These are phyloP conservation scores for Pogonocherus hispidulus DNA, from an alignment of 2,888 invertebrate species.

Conservation along the genomic window DNA sequence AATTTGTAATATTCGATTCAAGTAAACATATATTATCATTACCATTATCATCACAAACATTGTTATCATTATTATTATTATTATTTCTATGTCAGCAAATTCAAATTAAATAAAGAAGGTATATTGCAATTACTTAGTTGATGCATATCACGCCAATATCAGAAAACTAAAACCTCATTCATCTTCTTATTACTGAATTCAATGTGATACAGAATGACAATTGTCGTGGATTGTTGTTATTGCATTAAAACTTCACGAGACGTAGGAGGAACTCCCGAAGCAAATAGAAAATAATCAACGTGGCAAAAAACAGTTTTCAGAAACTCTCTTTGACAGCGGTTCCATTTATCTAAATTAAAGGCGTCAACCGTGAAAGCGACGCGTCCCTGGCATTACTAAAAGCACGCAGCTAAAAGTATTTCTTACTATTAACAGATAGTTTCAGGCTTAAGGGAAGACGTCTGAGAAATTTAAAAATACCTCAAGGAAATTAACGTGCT, in stretches of 20 bases:
- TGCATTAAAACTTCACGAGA: slow-evolving; percentile 20
- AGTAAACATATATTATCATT: too few relatives aligned
- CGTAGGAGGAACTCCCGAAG: slow-evolving; percentile 19
- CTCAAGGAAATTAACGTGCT: slow-evolving; percentile 16
- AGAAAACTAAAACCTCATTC: neutral
- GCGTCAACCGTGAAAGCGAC: slow-evolving; percentile 53
- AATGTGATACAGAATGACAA: slow-evolving; percentile 17
- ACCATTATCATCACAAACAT: too few relatives aligned
- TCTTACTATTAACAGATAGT: slow-evolving; percentile 39
- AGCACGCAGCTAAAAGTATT: slow-evolving; percentile 30
- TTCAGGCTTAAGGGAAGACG: slow-evolving; percentile 16
- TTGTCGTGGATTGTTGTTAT: slow-evolving; percentile 24
- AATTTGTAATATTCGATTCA: too few relatives aligned
- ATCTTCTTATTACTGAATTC: slow-evolving; percentile 16
- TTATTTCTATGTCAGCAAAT: too few relatives aligned
- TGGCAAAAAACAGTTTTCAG: slow-evolving; percentile 24
- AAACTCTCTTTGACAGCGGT: slow-evolving; percentile 50
- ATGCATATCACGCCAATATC: too few relatives aligned
- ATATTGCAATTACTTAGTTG: too few relatives aligned
- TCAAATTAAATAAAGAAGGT: too few relatives aligned
- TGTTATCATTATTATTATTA: too few relatives aligned
- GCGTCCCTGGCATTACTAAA: slow-evolving; percentile 35
- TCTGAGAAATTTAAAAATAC: slow-evolving; percentile 28
- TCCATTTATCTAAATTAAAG: slow-evolving; percentile 61
- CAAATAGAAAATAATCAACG: slow-evolving; percentile 29